Conservation (phyloP, 2,888 invertebrate genomes). For the Orthonychiurus folsomi region DNA sequence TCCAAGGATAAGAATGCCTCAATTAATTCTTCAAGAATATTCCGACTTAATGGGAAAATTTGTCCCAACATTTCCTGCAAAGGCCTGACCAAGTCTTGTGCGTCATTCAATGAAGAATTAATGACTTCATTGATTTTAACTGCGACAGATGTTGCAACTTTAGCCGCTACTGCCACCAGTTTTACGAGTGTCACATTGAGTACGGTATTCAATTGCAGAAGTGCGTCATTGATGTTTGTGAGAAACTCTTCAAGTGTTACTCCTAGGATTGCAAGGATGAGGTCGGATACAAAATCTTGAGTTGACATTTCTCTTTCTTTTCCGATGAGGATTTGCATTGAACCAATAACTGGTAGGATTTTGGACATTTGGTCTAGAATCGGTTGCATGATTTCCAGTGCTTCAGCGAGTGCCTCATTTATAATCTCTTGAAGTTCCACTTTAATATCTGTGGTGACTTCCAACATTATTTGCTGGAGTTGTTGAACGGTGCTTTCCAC, state of each 20-base stretch:
- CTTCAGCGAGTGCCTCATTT: constrained; percentile 10
- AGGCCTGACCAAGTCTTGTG: too few relatives aligned
- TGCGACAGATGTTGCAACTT: background rate
- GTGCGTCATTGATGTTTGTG: constrained; percentile 8
- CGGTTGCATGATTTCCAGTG: constrained; percentile 10
- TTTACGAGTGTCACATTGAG: background rate
- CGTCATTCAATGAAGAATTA: background rate
- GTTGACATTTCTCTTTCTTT: too few relatives aligned
- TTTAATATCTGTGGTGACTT: constrained; percentile 11
- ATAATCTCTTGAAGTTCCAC: constrained; percentile 13
- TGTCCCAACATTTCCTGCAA: too few relatives aligned
- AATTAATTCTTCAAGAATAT: too few relatives aligned
- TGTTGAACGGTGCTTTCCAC: constrained; percentile 2
- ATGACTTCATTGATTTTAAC: background rate
- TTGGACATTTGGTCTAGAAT: constrained; percentile 14
- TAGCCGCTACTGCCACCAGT: background rate
- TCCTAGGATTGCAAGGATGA: constrained; percentile 25
- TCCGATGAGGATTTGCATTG: background rate
- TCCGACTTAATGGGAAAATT: too few relatives aligned
- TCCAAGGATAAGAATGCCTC: too few relatives aligned
- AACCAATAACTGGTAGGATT: constrained; percentile 19
- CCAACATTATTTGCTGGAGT: constrained; percentile 5
- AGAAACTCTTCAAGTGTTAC: constrained; percentile 22
- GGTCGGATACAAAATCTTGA: constrained; percentile 4
- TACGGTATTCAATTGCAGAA: constrained; percentile 9